A percentile compares a stretch with the other conserved stretches of the same genome.
phyloP scores from a whole-genome alignment of 1,140 invertebrate genomes.

The Heliconius melpomene region DNA sequence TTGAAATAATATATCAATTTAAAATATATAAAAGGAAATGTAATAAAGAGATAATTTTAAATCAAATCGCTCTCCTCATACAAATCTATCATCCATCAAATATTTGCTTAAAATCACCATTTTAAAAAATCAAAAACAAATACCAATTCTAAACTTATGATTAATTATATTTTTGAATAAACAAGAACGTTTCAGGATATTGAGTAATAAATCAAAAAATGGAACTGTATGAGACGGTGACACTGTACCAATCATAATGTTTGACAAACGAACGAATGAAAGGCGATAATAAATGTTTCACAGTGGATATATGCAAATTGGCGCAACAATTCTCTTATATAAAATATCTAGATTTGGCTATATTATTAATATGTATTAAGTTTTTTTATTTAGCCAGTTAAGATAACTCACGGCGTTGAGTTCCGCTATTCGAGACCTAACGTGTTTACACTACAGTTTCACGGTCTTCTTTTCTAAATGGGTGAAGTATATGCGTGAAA shows the following conservation, averaged over 20 bases:
- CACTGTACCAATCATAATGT: slow-evolving; percentile 43
- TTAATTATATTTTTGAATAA: slow-evolving; percentile 17
- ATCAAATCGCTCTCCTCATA: too few species aligned
- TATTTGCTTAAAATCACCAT: not conserved
- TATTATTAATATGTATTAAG: not conserved
- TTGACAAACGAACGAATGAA: slow-evolving; percentile 46
- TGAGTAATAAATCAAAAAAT: slow-evolving; percentile 29
- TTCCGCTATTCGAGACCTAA: not conserved
- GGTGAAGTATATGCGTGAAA: too few species aligned
- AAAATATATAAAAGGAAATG: too few species aligned
- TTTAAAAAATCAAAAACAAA: not conserved
- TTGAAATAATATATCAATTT: too few species aligned
- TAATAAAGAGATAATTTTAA: too few species aligned
- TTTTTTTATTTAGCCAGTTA: not conserved
- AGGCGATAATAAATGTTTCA: slow-evolving; percentile 54
- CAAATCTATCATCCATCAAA: not conserved
- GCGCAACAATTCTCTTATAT: slow-evolving; percentile 21
- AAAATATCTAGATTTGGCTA: slow-evolving; percentile 23
- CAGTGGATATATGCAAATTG: slow-evolving; percentile 36
- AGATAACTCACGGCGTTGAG: not conserved
- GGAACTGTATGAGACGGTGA: slow-evolving; percentile 23
- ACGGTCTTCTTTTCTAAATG: too few species aligned
- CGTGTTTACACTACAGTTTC: not conserved
- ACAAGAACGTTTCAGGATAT: slow-evolving; percentile 12
- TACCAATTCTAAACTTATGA: not conserved